Evolutionary conservation across 2,113 vertebrate genomes (phyloP).

Genomic region (Mirza zaza): DNA sequence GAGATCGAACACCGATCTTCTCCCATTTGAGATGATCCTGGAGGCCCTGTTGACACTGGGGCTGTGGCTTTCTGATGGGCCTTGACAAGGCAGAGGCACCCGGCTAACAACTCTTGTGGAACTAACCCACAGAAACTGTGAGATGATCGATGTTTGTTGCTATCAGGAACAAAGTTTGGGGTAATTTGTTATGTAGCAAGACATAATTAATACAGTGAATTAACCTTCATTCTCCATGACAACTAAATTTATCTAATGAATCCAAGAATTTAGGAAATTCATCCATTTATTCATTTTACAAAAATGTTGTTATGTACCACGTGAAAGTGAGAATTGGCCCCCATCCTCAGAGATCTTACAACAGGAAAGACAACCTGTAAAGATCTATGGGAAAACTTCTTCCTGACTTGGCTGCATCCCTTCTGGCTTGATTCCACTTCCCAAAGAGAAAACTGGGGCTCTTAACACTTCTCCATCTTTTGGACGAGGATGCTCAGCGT

Average conservation of each 20-base stretch:
- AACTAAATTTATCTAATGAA: not conserved
- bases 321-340: not conserved
- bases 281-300: not conserved
- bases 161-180: not conserved
- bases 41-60: not conserved
- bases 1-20: not conserved
- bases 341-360: rapidly evolving
- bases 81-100: not conserved
- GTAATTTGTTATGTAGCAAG: not conserved
- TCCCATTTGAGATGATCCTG: rapidly evolving
- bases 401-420: not conserved
- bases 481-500: not conserved
- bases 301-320: not conserved
- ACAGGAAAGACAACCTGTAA: not conserved
- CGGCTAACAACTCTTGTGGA: not conserved
- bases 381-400: not conserved
- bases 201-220: not conserved
- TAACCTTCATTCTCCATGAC: not conserved
- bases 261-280: not conserved
- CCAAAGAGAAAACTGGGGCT: not conserved
- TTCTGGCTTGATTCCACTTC: not conserved
- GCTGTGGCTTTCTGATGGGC: not conserved
- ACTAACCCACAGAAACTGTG: not conserved
- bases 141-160: not conserved
- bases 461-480: not conserved